These are phyloP conservation scores for Lydus trimaculatus DNA, from an alignment of 2,888 invertebrate species.

Conservation along the genomic window DNA sequence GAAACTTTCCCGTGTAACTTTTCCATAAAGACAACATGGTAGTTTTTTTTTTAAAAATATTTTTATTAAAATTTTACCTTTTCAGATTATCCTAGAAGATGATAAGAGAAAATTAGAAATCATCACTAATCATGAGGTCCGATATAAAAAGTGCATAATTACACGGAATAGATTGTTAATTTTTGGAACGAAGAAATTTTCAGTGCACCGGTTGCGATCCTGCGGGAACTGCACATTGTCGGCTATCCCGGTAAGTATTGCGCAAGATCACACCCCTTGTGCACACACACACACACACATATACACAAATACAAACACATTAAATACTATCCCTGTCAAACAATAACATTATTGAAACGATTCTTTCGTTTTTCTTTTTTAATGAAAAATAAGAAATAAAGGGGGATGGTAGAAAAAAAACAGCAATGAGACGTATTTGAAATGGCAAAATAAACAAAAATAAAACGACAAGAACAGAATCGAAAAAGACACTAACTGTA, in stretches of 20 bases:
- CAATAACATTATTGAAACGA: slow-evolving; percentile 22
- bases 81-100: not conserved
- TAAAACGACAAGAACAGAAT: slow-evolving; percentile 27
- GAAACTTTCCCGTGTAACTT: too few species aligned
- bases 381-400: slow-evolving; percentile 22
- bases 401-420: not conserved
- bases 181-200: not conserved
- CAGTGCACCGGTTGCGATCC: slow-evolving; percentile 40
- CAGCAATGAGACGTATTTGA: slow-evolving; percentile 10
- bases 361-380: slow-evolving; percentile 17
- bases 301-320: not conserved
- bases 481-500: slow-evolving; percentile 35
- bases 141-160: not conserved
- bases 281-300: not conserved
- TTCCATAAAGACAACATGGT: too few species aligned
- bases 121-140: not conserved
- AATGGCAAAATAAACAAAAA: not conserved
- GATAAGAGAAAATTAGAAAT: not conserved
- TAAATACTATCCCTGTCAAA: slow-evolving; percentile 19
- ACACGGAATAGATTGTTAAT: not conserved
- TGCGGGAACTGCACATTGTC: slow-evolving; percentile 43
- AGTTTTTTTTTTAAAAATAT: not conserved
- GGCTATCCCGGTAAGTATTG: slow-evolving; percentile 31
- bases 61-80: not conserved
- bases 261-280: slow-evolving; percentile 17